Evolutionary conservation across 2,888 invertebrate species (phyloP).

Genomic region (Anagyrus pseudococci): DNA sequence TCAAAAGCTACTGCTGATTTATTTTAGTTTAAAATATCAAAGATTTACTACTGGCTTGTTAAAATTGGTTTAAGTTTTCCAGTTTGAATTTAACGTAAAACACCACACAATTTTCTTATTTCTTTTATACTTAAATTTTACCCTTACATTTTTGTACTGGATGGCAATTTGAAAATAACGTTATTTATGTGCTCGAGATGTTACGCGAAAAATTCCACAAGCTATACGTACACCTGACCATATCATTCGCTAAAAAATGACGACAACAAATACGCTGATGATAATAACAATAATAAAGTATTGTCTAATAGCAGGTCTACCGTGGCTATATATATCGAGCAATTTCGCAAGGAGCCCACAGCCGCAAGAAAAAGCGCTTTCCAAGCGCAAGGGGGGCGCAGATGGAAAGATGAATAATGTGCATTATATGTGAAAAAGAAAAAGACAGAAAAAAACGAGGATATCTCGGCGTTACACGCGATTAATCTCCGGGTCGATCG

Average conservation of each 20-base stretch:
- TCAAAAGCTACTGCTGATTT: too few species aligned
- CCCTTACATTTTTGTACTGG: too few species aligned
- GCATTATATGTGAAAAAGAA: slow-evolving; percentile 15
- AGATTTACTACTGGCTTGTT: too few species aligned
- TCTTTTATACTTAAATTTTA: too few species aligned
- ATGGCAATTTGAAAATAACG: neutral
- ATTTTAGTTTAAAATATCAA: too few species aligned
- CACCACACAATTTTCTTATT: too few species aligned
- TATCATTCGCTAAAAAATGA: too few species aligned
- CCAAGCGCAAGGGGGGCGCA: slow-evolving; percentile 1
- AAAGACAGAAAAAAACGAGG: too few species aligned
- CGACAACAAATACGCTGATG: neutral
- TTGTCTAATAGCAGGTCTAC: neutral
- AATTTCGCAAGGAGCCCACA: slow-evolving; percentile 9
- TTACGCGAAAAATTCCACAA: too few species aligned
- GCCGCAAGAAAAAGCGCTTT: slow-evolving; percentile 6
- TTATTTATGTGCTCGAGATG: neutral
- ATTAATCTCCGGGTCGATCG: slow-evolving; percentile 30
- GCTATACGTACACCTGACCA: too few species aligned
- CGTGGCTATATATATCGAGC: neutral
- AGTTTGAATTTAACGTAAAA: too few species aligned
- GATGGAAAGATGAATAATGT: slow-evolving; percentile 29
- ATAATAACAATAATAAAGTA: slow-evolving; percentile 16
- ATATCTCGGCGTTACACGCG: slow-evolving; percentile 24
- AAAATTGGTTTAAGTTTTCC: too few species aligned